Evolutionary conservation across 1,140 invertebrate species (phyloP).

Genomic region (Homarus americanus): DNA sequence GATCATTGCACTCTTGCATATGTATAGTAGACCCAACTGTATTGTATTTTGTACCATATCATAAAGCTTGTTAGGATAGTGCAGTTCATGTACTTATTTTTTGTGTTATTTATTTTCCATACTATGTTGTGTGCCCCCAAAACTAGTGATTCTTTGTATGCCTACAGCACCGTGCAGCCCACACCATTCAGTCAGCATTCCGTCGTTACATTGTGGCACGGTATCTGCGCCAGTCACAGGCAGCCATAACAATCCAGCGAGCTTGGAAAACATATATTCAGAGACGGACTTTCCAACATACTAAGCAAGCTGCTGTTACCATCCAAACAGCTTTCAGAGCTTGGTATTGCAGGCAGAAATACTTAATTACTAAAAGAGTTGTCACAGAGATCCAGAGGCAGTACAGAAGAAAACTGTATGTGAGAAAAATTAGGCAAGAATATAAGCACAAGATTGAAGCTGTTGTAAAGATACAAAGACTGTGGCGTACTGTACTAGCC

Average conservation of each 20-base stretch:
- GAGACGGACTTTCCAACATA: constrained; percentile 45
- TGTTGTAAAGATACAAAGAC: constrained; percentile 35
- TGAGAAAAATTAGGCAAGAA: not conserved
- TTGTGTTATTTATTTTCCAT: not conserved
- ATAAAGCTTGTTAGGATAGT: not conserved
- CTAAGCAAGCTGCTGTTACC: constrained; percentile 13
- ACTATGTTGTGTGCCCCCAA: not conserved
- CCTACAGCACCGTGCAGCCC: constrained; percentile 59
- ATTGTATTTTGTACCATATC: not conserved
- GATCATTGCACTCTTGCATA: not conserved
- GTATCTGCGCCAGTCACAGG: constrained; percentile 41
- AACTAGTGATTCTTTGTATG: not conserved
- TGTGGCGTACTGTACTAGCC: constrained; percentile 20
- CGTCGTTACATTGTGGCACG: constrained; percentile 34
- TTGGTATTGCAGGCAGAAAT: constrained; percentile 43
- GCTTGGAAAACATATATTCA: constrained; percentile 49
- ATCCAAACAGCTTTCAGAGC: constrained; percentile 58
- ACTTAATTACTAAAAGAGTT: not conserved
- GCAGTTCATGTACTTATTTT: not conserved
- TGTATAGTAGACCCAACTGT: not conserved
- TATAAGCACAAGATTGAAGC: constrained; percentile 15
- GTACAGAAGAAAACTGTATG: constrained; percentile 27
- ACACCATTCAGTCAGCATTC: constrained; percentile 51
- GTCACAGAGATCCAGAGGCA: constrained; percentile 31
- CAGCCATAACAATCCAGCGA: constrained; percentile 59